A percentile compares a stretch with the other conserved stretches of the same genome.
Evolutionary conservation across 2,888 invertebrate species (phyloP).

Genomic region (Lamellibrachia satsuma): DNA sequence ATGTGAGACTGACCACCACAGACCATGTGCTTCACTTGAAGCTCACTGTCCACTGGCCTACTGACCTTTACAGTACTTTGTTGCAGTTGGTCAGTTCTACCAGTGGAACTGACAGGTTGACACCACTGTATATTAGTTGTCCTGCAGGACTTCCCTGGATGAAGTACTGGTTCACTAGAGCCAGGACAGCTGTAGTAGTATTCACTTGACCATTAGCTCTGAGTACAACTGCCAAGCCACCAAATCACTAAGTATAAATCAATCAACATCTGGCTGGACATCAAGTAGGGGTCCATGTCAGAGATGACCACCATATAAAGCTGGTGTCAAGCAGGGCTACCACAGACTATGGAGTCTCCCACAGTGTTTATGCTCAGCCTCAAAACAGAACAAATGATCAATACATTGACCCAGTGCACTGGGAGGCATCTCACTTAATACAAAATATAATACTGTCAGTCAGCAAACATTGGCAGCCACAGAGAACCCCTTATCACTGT

Average conservation of each 20-base stretch:
- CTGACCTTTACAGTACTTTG: not conserved
- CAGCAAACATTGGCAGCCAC: constrained; percentile 7
- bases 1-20: not conserved
- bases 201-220: not conserved
- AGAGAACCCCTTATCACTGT: not conserved
- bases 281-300: not conserved
- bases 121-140: too few species aligned
- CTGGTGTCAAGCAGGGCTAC: not conserved
- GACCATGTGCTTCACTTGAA: not conserved
- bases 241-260: not conserved
- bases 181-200: not conserved
- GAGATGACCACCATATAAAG: not conserved
- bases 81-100: not conserved
- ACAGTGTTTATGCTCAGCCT: not conserved
- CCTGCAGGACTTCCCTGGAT: not conserved
- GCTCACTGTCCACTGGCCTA: not conserved
- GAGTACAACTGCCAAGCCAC: not conserved
- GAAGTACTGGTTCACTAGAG: not conserved
- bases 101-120: not conserved
- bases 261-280: not conserved
- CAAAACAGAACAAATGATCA: not conserved
- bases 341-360: not conserved
- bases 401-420: not conserved
- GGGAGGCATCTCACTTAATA: not conserved
- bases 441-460: not conserved